phyloP scores from a whole-genome alignment of 1,140 invertebrate species.

The Drosophila ironensis region DNA sequence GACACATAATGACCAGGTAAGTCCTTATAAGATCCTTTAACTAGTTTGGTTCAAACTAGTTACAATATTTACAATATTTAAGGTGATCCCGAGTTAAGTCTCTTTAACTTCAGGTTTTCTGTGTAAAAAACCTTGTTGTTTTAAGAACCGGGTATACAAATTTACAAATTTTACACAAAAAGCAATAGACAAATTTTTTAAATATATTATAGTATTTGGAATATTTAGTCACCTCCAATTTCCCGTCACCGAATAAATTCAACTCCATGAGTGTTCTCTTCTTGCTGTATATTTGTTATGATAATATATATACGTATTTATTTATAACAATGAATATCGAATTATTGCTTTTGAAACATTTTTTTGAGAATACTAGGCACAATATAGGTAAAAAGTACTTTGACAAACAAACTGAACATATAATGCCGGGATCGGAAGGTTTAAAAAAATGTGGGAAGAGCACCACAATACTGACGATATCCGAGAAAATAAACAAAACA shows the following conservation, averaged over 20 bases:
- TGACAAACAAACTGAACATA: slow-evolving; percentile 37
- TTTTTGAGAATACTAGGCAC: slow-evolving; percentile 62
- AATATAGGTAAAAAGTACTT: slow-evolving; percentile 23
- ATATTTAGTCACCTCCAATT: too few relatives aligned
- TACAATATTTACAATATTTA: too few relatives aligned
- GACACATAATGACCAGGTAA: too few relatives aligned
- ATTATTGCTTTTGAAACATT: slow-evolving; percentile 65
- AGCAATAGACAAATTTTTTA: too few relatives aligned
- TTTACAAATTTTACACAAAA: too few relatives aligned
- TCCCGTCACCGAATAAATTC: background rate
- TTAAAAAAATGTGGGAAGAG: slow-evolving; percentile 67
- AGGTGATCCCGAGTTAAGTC: too few relatives aligned
- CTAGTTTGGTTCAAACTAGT: too few relatives aligned
- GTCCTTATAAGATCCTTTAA: too few relatives aligned
- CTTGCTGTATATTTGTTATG: slow-evolving; percentile 63
- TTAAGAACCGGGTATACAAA: too few relatives aligned
- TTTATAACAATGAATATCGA: slow-evolving; percentile 76
- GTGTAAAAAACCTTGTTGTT: too few relatives aligned
- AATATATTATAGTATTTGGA: too few relatives aligned
- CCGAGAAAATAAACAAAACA: slow-evolving; percentile 34
- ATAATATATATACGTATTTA: slow-evolving; percentile 29
- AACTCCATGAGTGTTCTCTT: slow-evolving; percentile 43
- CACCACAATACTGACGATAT: slow-evolving; percentile 76
- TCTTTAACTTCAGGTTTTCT: too few relatives aligned
- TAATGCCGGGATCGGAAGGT: slow-evolving; percentile 2